Base-by-base conservation (phyloP, 2,888 invertebrate species). In the Patella caerulea region DNA sequence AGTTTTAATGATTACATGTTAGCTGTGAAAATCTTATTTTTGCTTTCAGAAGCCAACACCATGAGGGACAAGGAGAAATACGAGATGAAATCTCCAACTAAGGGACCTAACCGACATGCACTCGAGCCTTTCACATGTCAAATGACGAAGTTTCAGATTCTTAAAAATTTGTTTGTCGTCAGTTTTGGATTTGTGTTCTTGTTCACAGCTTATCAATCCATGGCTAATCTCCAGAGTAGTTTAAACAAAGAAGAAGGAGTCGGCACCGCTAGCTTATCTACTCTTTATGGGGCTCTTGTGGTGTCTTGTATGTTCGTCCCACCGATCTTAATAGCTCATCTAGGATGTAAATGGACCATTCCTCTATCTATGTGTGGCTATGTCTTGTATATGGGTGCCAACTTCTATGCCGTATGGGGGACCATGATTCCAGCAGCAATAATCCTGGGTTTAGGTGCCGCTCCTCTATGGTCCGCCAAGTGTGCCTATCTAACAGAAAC, bases 381-480 rank as follows among this genome's bases (percentile, higher is more conserved):
- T 92, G 96, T 96, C 55, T 95, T 97, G 2, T 99, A 98, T 93
- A 98, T 99, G 90, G 96, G 95, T 72, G 95, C 97, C 69, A 98
- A 99, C 92, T 96, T 98, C 90, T 96, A 96, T 90, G 97, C 98
- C 2, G 94, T 94, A 83, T 94, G 94, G 83, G 97, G 95, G 91
- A 97, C 98, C n/a, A 90, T 92, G 83, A 86, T 91, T 14, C 90
- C 92, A 0, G 96, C 97, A 59, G 97, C 98, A 34, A 95, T 98
- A 53, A 93, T 99, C n/a, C 94, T 97, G 55, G 99, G 99, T 83
- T 93, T 98, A 77, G 98, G 97, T 14, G 98, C 98, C 2, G 98
- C 98, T 0, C 98, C 98, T 73, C 96, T 99, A 95, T 99, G 99
- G 99, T 96, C 98, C 0, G 97, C 98, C n/a, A 97, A 98, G 92